Evolutionary conservation across 2,888 invertebrate species (phyloP).

Genomic region (Oscheius sp.): DNA sequence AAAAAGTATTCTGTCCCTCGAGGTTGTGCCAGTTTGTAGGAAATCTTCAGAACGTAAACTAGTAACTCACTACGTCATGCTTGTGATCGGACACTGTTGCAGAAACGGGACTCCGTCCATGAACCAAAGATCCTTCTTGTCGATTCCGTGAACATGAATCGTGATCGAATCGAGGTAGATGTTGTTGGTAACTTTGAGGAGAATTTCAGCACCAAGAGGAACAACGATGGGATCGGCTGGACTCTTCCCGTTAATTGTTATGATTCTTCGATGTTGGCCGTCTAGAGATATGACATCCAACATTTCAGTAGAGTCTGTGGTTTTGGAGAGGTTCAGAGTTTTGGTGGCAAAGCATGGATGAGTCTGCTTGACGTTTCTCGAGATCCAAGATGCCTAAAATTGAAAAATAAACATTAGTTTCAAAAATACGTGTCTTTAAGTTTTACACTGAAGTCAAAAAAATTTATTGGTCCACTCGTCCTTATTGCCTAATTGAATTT

Average conservation of each 20-base stretch:
- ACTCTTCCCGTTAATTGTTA: slow-evolving; percentile 61
- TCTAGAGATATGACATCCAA: slow-evolving; percentile 54
- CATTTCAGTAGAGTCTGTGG: slow-evolving; percentile 36
- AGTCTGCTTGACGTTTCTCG: slow-evolving; percentile 50
- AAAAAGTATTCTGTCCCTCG: background rate
- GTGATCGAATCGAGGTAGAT: slow-evolving; percentile 61
- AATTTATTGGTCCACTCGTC: too few species aligned
- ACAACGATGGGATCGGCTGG: slow-evolving; percentile 65
- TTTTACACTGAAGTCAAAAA: too few species aligned
- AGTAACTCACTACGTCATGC: slow-evolving; percentile 43
- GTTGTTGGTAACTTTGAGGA: slow-evolving; percentile 59
- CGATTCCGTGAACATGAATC: slow-evolving; percentile 67
- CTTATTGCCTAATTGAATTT: too few species aligned
- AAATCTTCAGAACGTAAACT: too few species aligned
- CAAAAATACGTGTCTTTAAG: background rate
- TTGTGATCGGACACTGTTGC: slow-evolving; percentile 68
- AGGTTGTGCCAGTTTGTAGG: too few species aligned
- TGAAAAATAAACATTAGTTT: slow-evolving; percentile 22
- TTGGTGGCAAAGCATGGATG: slow-evolving; percentile 39
- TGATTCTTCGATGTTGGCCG: slow-evolving; percentile 56
- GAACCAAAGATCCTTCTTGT: slow-evolving; percentile 67
- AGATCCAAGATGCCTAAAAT: slow-evolving; percentile 35
- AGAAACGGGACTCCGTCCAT: slow-evolving; percentile 66
- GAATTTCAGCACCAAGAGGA: slow-evolving; percentile 61
- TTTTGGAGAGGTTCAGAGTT: slow-evolving; percentile 32